Base-by-base conservation (phyloP, 1,140 invertebrate genomes). In the Heterodera carotae region DNA sequence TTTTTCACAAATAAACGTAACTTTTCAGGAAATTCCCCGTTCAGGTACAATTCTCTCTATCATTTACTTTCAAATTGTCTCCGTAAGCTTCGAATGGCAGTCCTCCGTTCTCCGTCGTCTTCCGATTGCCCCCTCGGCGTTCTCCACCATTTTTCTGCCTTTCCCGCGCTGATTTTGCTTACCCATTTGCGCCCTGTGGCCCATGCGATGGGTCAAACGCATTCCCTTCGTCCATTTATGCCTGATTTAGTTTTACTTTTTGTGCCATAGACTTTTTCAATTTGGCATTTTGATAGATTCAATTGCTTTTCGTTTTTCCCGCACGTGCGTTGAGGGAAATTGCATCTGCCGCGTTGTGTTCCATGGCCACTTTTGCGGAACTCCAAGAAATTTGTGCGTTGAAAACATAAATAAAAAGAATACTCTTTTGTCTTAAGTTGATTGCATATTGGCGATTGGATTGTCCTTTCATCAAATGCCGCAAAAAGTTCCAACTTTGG, bases 81-180 rank as follows among this genome's bases (percentile, higher is more conserved):
- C 18, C 66, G 22, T 53, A 25, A 64, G n/a, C 31, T 66, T 59
- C 18, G 59, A 72, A 15, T 72, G 29, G 29, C 31, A 25, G 6
- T 56, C 22, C 4, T 22, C n/a, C 25, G 7, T 43, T 12, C 6
- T 43, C 39, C 39, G 6, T 43, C 39, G 8, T 25, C 43, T 64
- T 34, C 25, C 34, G 6, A 15, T 4, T 25, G 36, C 4, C 36
- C 36, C 43, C 34, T 62, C 25, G 53, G 64, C 25, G 74, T 48
- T 53, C 29, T n/a, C 22, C 33, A 76, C 4, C 75, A 83, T 25
- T 82, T 84, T 59, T 67, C 48, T 12, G 59, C 80, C 18, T 82
- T 83, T 69, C 83, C 83, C n/a, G 34, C 69, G 6, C 67, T 84
- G 12, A 69, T 84, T 31, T 27, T 84, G 18, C 68, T 84, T 1